Conservation (phyloP, 2,797 vertebrate species). For the Cuculus canorus region DNA sequence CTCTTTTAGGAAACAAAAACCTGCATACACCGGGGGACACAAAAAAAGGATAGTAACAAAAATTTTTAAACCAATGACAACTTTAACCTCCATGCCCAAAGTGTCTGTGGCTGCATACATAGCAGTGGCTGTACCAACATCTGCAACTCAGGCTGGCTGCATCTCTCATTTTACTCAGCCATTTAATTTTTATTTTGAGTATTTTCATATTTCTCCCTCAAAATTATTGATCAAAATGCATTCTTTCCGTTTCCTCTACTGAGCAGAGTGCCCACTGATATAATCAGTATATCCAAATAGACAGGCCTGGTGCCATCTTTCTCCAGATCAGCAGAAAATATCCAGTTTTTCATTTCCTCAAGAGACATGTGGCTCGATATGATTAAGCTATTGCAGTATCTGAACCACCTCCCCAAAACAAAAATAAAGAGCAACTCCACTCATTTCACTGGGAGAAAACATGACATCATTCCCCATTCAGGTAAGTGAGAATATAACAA, state of each 20-base stretch:
- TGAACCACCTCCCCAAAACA: conserved; percentile 1
- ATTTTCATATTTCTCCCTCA: not conserved
- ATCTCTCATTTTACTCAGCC: not conserved
- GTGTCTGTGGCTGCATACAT: not conserved
- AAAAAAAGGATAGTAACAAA: not conserved
- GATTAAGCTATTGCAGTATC: conserved; percentile 5
- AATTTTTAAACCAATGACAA: conserved; percentile 1
- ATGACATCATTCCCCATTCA: conserved; percentile 46
- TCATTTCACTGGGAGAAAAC: conserved; percentile 23
- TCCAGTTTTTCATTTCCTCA: not conserved
- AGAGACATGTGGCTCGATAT: not conserved
- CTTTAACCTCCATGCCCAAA: not conserved
- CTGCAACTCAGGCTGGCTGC: not conserved
- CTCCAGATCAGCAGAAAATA: conserved; percentile 16
- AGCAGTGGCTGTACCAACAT: not conserved
- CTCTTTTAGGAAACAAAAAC: conserved; percentile 24
- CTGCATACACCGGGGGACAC: not conserved
- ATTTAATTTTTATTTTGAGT: not conserved
- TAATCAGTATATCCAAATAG: not conserved
- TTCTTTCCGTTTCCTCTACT: not conserved
- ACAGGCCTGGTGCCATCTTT: conserved; percentile 1
- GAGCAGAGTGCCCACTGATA: not conserved
- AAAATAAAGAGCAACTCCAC: conserved; percentile 19
- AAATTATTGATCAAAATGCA: not conserved
- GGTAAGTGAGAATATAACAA: conserved; percentile 36